Percentiles rank a stretch among this genome's conserved stretches.
These are phyloP conservation scores for Channa argus DNA, from an alignment of 2,113 vertebrate species.

Conservation along the genomic window DNA sequence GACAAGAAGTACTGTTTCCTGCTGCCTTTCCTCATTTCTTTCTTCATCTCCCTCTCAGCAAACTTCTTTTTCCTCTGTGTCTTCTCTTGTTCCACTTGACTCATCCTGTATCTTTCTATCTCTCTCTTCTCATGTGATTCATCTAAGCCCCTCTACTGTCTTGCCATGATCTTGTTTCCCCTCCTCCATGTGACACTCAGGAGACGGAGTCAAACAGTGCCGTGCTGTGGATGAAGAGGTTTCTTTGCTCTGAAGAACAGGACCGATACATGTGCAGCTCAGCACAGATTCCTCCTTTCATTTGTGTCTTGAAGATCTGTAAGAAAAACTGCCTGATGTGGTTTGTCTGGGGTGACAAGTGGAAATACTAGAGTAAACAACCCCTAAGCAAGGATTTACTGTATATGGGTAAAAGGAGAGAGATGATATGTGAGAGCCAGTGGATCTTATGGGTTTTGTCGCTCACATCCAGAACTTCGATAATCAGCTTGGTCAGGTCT, in stretches of 20 bases:
- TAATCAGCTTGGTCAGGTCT: neutral
- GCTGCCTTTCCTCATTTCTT: slow-evolving; percentile 31
- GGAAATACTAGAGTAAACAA: neutral
- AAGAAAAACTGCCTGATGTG: neutral
- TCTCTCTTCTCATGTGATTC: neutral
- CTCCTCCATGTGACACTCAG: neutral
- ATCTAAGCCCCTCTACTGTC: neutral
- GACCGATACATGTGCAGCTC: neutral
- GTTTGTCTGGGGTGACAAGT: neutral
- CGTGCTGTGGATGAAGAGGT: slow-evolving; percentile 26
- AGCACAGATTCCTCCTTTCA: neutral
- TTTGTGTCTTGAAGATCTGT: neutral
- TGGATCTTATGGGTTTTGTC: neutral
- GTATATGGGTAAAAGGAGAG: neutral
- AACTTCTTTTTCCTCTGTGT: neutral
- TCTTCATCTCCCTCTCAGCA: slow-evolving; percentile 5
- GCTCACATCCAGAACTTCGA: neutral
- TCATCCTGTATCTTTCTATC: no score
- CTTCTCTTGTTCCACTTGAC: neutral
- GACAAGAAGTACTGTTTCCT: slow-evolving; percentile 39
- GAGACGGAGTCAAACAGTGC: slow-evolving; percentile 10
- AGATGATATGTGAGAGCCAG: neutral
- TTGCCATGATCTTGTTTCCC: neutral
- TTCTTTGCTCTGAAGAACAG: neutral
- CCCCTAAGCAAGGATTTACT: neutral